Evolutionary conservation across 2,113 vertebrate genomes (phyloP), one percentile per base, ranked within the genome.

Genomic region (Opisthocomus hoazin): DNA sequence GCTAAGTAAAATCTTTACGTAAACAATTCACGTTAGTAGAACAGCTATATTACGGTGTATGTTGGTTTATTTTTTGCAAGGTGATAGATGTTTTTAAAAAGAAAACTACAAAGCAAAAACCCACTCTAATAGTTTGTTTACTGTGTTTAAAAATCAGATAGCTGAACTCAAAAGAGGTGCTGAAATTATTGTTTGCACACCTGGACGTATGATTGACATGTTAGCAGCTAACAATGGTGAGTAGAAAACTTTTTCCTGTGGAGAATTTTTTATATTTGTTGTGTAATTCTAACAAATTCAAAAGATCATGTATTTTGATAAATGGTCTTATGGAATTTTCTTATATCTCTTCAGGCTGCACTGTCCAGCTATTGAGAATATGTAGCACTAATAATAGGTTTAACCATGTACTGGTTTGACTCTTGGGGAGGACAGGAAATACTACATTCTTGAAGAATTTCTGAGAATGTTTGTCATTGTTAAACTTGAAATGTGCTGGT

Each of bases 151-250:
- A 94, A 96, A 95, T 92, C 97, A 99, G 99, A 99, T 99, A 84
- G 99, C 99, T 97, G 99, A 99, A 97, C 98, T 99, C 97, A 99
- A 99, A 98, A 98, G 99, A 98, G 99, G 99, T 97, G 99, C 99
- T 73, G 99, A 99, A 98, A 99, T 99, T 97, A 99, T 99, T 90
- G 99, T 99, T 96, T 99, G 99, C 96, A 99, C 99, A 46, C 99
- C 99, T 63, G 99, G 99, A 34, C 98, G 99, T 96, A 99, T 99
- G 99, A 99, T 99, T 97, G 99, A 99, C 98, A 99, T 99, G 99
- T 97, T 99, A 96, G 99, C 99, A 56, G 99, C 99, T 97, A 99
- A 99, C 98, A 99, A 99, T 95, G 99, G 99, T 99, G 98, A 99
- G 99, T 98, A 82, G 71, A 85, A 91, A 82, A 53, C 91, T 84